Percentiles rank a stretch among this genome's conserved stretches.
Evolutionary conservation across 2,888 invertebrate genomes (phyloP).

Genomic region (Meiosimyza platycephala): DNA sequence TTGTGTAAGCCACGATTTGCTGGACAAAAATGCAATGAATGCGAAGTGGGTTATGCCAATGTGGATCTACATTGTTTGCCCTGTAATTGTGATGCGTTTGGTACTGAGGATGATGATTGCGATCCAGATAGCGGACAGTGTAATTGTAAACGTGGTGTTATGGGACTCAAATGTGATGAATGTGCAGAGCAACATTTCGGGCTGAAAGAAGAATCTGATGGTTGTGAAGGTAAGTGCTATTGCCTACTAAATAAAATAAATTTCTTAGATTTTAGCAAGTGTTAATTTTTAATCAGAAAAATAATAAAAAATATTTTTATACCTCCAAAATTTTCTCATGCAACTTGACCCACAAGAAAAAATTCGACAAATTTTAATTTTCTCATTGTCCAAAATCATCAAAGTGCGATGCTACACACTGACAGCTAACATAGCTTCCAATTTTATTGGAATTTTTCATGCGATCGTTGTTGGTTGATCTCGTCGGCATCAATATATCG

Average conservation of each 20-base stretch:
- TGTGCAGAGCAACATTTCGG: conserved; percentile 81
- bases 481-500: conserved; percentile 14
- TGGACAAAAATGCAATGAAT: conserved; percentile 78
- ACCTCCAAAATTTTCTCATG: conserved; percentile 1
- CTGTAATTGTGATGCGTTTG: conserved; percentile 81
- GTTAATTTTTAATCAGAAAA: neutral
- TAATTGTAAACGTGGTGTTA: conserved; percentile 80
- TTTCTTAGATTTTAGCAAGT: conserved; percentile 6
- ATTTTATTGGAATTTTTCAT: conserved; percentile 31
- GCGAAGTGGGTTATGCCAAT: conserved; percentile 77
- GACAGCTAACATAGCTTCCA: conserved; percentile 29
- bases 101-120: conserved; percentile 75
- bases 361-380: neutral
- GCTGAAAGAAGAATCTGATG: conserved; percentile 66
- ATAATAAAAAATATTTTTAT: neutral
- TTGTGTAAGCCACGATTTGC: conserved; percentile 77
- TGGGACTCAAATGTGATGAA: conserved; percentile 80
- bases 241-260: conserved; percentile 8
- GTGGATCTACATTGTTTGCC: conserved; percentile 81
- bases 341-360: conserved; percentile 12
- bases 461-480: neutral
- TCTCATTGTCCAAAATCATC: neutral
- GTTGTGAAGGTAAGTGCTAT: conserved; percentile 61
- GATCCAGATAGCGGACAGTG: conserved; percentile 83
- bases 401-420: neutral